Base-by-base conservation (phyloP, 2,888 invertebrate genomes). In the Atethmia centrago region DNA sequence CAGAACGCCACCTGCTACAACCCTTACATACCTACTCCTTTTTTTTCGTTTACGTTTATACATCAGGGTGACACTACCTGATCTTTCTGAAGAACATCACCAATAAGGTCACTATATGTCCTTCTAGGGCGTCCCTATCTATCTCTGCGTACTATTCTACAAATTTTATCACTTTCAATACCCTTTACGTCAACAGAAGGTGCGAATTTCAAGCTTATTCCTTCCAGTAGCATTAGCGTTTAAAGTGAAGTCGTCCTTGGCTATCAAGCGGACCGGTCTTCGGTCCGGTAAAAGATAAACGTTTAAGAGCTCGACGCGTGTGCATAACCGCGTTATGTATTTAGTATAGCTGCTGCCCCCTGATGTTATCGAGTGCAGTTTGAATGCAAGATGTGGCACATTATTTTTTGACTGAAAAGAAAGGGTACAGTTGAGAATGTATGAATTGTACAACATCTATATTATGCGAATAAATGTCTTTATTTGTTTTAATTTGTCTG, bases 261-360 rank as follows among this genome's bases (percentile, higher is more conserved):
- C 59, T 83, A 74, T 79, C 74, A 81, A 83, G 69, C 71, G 59
- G 65, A 84, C 87, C 85, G 83, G 87, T 88, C 77, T 53, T 75
- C 61, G 56, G 80, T 74, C 76, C 77, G 49, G 61, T 67, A 59
- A 49, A 70, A 74, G 85, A 89, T 86, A 86, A 87, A 78, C 81
- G 73, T 83, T 88, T 85, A 90, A 73, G 85, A 84, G 83, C 68
- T 80, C 79, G 63, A 77, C 87, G 77, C 86, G 86, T 87, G 88
- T 82, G 80, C 82, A 77, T 80, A 87, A 86, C 83, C 84, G 75
- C 84, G 74, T 86, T 87, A 85, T 87, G 82, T 79, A 84, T 84
- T 86, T 76, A 78, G 75, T 84, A 82, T 77, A 71, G 67, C 47
- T 77, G 67, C 47, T 77, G 80, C 53, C 79, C 79, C 63, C 19